Evolutionary conservation across 2,797 vertebrate genomes (phyloP).

Genomic region (Siniperca undulata): DNA sequence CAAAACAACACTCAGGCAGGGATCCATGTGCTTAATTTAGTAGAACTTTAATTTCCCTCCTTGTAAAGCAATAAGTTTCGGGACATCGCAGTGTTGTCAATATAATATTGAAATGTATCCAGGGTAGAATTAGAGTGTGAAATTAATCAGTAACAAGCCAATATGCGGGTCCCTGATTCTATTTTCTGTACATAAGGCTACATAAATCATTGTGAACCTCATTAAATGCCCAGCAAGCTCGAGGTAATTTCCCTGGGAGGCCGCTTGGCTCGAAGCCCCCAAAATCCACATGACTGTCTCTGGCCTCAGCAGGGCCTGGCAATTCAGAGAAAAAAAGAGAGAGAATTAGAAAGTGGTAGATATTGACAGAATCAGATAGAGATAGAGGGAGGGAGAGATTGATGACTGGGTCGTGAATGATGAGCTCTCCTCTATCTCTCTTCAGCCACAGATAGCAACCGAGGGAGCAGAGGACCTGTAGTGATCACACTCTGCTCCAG

Average conservation of each 20-base stretch:
- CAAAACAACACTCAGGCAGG: slow-evolving; percentile 1
- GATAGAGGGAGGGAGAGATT: slow-evolving; percentile 53
- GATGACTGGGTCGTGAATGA: slow-evolving; percentile 62
- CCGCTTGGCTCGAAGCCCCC: slow-evolving; percentile 65
- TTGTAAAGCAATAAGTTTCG: slow-evolving; percentile 50
- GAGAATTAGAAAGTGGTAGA: slow-evolving; percentile 29
- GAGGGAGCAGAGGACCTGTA: slow-evolving; percentile 31
- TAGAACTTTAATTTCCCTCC: slow-evolving; percentile 63
- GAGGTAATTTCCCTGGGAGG: slow-evolving; percentile 74
- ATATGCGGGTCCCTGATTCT: slow-evolving; percentile 69
- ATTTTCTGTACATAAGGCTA: slow-evolving; percentile 72
- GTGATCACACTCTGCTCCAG: slow-evolving; percentile 42
- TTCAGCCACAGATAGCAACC: slow-evolving; percentile 54
- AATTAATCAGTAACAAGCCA: slow-evolving; percentile 79
- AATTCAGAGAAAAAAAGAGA: slow-evolving; percentile 22
- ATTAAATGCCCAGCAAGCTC: slow-evolving; percentile 74
- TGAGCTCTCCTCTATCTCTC: slow-evolving; percentile 55
- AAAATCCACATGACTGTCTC: slow-evolving; percentile 66
- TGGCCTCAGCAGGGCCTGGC: slow-evolving; percentile 61
- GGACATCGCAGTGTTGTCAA: slow-evolving; percentile 59
- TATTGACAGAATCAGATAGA: slow-evolving; percentile 54
- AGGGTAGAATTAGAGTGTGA: slow-evolving; percentile 68
- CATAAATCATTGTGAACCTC: slow-evolving; percentile 80
- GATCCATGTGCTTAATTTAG: slow-evolving; percentile 45
- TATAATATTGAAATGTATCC: slow-evolving; percentile 74